phyloP scores from a whole-genome alignment of 2,888 invertebrate genomes.

The Thymelicus lineola region DNA sequence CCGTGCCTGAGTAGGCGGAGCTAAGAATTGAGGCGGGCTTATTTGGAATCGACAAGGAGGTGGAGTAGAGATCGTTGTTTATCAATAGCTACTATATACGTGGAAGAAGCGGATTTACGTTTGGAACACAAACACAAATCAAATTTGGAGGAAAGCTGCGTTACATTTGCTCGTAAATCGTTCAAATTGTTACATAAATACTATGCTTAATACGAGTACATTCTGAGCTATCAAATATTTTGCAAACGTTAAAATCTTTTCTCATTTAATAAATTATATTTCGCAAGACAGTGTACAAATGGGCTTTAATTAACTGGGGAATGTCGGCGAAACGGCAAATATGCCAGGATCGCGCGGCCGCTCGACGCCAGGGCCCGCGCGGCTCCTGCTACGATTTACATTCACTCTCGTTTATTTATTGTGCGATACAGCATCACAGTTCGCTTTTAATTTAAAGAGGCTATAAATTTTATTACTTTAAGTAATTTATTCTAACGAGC shows the following conservation, averaged over 20 bases:
- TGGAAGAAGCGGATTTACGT: slow-evolving; percentile 7
- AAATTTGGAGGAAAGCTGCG: not conserved
- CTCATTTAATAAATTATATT: slow-evolving; percentile 78
- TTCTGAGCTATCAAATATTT: slow-evolving; percentile 61
- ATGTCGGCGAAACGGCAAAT: slow-evolving; percentile 78
- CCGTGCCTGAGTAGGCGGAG: slow-evolving; percentile 78
- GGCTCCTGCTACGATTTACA: slow-evolving; percentile 73
- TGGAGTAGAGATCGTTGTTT: slow-evolving; percentile 74
- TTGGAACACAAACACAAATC: slow-evolving; percentile 15
- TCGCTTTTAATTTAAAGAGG: slow-evolving; percentile 59
- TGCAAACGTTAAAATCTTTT: slow-evolving; percentile 61
- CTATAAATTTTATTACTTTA: slow-evolving; percentile 48
- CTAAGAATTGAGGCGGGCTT: slow-evolving; percentile 81
- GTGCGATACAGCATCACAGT: slow-evolving; percentile 62
- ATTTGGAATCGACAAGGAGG: slow-evolving; percentile 82
- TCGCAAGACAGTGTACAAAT: slow-evolving; percentile 79
- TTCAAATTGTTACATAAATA: slow-evolving; percentile 33
- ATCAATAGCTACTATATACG: slow-evolving; percentile 58
- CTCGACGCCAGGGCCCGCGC: slow-evolving; percentile 57
- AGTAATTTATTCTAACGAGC: slow-evolving; percentile 27
- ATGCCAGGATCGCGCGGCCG: slow-evolving; percentile 66
- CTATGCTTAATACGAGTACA: slow-evolving; percentile 43
- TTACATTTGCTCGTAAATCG: slow-evolving; percentile 20
- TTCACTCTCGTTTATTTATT: slow-evolving; percentile 68
- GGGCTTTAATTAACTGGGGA: slow-evolving; percentile 82